phyloP scores from a whole-genome alignment of 1,140 invertebrate species.

The Sitobion miscanthi region DNA sequence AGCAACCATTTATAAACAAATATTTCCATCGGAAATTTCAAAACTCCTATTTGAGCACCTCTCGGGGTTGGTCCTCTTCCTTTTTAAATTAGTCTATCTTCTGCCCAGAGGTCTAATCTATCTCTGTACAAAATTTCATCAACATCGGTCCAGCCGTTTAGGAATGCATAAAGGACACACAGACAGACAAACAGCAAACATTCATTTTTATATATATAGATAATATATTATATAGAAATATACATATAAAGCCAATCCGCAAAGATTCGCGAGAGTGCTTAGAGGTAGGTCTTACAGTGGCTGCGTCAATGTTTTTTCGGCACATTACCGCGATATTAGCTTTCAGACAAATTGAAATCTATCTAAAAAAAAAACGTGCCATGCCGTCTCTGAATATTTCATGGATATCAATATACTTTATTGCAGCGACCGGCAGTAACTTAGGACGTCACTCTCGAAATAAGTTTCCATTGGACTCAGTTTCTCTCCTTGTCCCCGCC shows the following conservation, averaged over 20 bases:
- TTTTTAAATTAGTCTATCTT: too few species aligned
- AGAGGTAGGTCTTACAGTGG: background rate
- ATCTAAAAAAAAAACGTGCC: constrained; percentile 19
- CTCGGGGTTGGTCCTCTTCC: too few species aligned
- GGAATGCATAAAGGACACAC: too few species aligned
- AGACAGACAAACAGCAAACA: too few species aligned
- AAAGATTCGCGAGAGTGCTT: background rate
- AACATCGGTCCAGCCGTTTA: too few species aligned
- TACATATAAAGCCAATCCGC: background rate
- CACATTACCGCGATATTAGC: constrained; percentile 50
- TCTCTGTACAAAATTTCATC: too few species aligned
- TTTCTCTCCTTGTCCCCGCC: background rate
- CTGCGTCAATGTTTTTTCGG: constrained; percentile 29
- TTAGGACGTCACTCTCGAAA: constrained; percentile 34
- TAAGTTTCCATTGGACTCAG: constrained; percentile 36
- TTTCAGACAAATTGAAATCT: constrained; percentile 57
- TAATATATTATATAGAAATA: background rate
- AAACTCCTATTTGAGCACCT: too few species aligned
- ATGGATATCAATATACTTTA: constrained; percentile 55
- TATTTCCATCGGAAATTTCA: too few species aligned
- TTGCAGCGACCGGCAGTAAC: constrained; percentile 42
- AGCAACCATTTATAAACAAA: too few species aligned
- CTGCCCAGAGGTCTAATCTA: too few species aligned
- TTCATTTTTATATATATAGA: too few species aligned
- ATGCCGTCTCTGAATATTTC: constrained; percentile 51